These are phyloP conservation scores for Drosophila dives DNA, from an alignment of 2,888 invertebrate species.

Conservation along the genomic window DNA sequence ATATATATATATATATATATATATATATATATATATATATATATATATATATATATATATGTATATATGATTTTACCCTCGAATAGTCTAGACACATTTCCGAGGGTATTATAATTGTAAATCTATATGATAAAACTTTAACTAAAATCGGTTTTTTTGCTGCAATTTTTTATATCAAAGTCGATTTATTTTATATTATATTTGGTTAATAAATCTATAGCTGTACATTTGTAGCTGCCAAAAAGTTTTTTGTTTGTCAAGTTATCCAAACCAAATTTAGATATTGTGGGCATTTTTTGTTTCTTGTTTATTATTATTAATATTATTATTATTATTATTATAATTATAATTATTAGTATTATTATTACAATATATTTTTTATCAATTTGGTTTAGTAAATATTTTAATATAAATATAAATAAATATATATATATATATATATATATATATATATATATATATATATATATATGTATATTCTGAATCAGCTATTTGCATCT, in stretches of 20 bases:
- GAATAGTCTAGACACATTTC: neutral
- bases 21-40: too few relatives aligned
- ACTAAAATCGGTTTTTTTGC: neutral
- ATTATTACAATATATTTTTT: neutral
- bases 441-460: neutral
- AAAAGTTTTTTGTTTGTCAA: too few relatives aligned
- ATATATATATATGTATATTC: neutral
- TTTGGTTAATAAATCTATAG: neutral
- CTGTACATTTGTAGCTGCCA: too few relatives aligned
- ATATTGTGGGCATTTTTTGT: neutral
- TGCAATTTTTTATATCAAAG: too few relatives aligned
- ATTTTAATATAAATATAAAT: too few relatives aligned
- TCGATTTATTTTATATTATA: too few relatives aligned
- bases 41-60: too few relatives aligned
- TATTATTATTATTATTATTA: neutral
- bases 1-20: too few relatives aligned
- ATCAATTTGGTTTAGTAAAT: neutral
- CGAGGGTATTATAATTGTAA: neutral
- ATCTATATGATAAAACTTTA: too few relatives aligned
- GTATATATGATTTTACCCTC: neutral
- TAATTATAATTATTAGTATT: neutral
- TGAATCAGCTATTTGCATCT: neutral
- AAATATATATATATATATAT: too few relatives aligned
- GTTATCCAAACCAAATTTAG: neutral
- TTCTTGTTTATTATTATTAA: neutral